These are phyloP conservation scores for Oeneis ivallda DNA, from an alignment of 2,888 invertebrate species.

Conservation along the genomic window DNA sequence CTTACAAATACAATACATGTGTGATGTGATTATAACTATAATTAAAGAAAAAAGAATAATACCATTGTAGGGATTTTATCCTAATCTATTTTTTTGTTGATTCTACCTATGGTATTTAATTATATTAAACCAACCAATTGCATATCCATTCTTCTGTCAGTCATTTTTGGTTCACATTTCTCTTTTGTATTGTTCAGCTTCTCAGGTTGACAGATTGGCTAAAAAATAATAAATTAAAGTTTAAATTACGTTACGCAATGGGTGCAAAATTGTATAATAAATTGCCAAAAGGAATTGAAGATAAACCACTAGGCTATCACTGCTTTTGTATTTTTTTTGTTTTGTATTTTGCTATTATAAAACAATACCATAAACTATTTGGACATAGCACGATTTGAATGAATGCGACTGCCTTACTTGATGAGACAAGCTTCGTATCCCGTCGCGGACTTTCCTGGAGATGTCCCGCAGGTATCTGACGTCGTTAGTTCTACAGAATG, in stretches of 20 bases:
- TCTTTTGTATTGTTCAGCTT: neutral
- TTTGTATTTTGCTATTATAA: no score
- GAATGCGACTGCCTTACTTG: constrained; percentile 19
- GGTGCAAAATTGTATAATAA: no score
- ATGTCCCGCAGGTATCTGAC: constrained; percentile 47
- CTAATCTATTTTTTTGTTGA: neutral
- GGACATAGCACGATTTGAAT: no score
- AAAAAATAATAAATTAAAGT: neutral
- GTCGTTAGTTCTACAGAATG: constrained; percentile 45
- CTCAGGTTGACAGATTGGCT: constrained; percentile 1
- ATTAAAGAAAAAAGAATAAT: no score
- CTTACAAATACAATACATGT: no score
- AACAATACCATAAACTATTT: no score
- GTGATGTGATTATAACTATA: no score
- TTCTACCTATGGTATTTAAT: neutral
- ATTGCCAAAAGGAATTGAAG: no score
- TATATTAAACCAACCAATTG: neutral
- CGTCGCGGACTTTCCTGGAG: constrained; percentile 44
- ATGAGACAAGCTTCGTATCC: constrained; percentile 29
- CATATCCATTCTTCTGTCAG: neutral
- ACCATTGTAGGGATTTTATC: neutral
- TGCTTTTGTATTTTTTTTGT: no score
- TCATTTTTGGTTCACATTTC: neutral
- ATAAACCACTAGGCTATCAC: no score
- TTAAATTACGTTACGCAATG: no score